phyloP scores from a whole-genome alignment of 2,113 vertebrate genomes.

The Danionella cerebrum region DNA sequence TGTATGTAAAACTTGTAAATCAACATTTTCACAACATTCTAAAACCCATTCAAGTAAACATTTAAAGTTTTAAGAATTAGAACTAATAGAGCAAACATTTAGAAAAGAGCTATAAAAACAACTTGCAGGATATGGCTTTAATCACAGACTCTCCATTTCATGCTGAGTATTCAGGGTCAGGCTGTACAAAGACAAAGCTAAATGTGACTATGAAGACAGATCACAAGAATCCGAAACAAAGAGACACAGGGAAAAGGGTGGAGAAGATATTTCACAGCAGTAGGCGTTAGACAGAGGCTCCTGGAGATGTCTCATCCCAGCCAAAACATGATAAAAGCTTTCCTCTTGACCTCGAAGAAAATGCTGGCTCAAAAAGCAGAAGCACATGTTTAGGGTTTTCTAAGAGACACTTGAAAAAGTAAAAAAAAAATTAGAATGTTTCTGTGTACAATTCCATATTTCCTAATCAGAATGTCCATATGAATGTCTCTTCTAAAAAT shows the following conservation, averaged over 20 bases:
- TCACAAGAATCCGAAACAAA: not conserved
- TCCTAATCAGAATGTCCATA: too few relatives aligned
- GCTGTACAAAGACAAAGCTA: not conserved
- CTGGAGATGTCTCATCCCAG: not conserved
- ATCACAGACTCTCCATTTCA: not conserved
- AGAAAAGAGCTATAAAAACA: not conserved
- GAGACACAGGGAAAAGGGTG: not conserved
- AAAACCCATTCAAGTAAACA: too few relatives aligned
- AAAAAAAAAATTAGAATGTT: too few relatives aligned
- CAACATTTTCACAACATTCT: too few relatives aligned
- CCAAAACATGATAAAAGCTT: constrained; percentile 11
- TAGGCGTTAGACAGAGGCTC: not conserved
- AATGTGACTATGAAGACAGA: not conserved
- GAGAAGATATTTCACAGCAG: not conserved
- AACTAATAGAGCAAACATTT: not conserved
- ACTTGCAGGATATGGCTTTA: not conserved
- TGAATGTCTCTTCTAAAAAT: too few relatives aligned
- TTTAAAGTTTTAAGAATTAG: not conserved
- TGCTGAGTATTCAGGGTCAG: not conserved
- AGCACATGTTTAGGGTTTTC: not conserved
- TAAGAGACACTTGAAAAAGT: not conserved
- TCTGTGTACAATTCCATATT: too few relatives aligned
- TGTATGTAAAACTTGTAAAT: too few relatives aligned
- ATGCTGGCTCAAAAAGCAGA: not conserved
- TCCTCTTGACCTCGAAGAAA: constrained; percentile 3